Base-by-base conservation (phyloP, 35 echinoderm and acorn worm genomes). In the Apostichopus japonicus region DNA sequence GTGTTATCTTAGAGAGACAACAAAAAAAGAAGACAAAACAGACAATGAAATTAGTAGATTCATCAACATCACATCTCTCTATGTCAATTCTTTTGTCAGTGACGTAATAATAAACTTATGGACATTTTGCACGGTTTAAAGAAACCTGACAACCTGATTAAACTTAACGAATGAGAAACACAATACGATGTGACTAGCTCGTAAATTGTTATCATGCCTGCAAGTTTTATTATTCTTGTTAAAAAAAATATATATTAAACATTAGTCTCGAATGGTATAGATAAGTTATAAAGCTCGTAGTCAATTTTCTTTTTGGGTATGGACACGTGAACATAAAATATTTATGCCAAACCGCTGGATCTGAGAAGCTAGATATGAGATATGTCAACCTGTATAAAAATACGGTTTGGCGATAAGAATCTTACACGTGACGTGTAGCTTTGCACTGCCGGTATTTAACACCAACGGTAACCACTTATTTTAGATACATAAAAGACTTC, bases 1-100 rank as follows among this genome's bases (percentile, higher is more conserved):
- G 53, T 55, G 81, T 84, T 84, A 84, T 84, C 81, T 84, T 84
- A 19, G 5, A 54, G 23, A 55, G 33, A 44, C 2, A 44, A 44
- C 2, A 44, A 44, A 3, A 44, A 44, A 44, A 44, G 33, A 44
- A 0, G 16, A 84, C 17, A 84, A 19, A 84, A 84, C 81, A 57
- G 53, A 84, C 19, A 84, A 84, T 84, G 81, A 84, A 84, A 84
- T 84, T 84, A 84, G 81, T 4, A 84, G 81, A 84, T 84, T 57
- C 81, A 84, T 84, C 81, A 84, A 55, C 54, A 84, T 84, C 81
- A 54, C 55, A 23, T 84, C 13, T 58, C 24, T 24, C 81, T 58
- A 58, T 58, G 54, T 84, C 78, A 23, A 84, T 22, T 75, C 7
- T 75, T 19, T 75, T 84, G 81, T 58, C 81, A 84, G 81, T 84